Percentiles rank a stretch among this genome's conserved stretches.
phyloP scores from a whole-genome alignment of 1,140 invertebrate genomes.

The Heterodera carotae region DNA sequence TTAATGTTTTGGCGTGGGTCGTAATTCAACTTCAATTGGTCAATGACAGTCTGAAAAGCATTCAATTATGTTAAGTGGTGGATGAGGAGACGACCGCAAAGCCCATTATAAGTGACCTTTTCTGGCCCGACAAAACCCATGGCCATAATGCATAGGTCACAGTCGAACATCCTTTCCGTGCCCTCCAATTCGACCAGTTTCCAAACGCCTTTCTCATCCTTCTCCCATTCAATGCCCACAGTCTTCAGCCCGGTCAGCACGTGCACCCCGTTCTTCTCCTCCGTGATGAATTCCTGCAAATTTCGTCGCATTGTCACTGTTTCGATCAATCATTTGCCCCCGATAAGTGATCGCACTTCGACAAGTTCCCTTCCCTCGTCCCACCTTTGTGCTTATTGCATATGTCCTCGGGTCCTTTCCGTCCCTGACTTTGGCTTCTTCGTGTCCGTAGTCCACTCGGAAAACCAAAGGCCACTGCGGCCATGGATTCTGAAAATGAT shows the following conservation, averaged over 20 bases:
- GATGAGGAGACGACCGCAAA: neutral
- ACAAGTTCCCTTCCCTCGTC: neutral
- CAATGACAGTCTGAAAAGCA: conserved; percentile 72
- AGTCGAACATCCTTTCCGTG: conserved; percentile 76
- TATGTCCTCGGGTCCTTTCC: conserved; percentile 91
- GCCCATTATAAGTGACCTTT: conserved; percentile 69
- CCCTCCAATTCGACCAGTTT: conserved; percentile 85
- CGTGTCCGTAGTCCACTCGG: conserved; percentile 96
- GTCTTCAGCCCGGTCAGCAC: conserved; percentile 82
- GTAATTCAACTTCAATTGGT: conserved; percentile 79
- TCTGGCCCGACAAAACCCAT: conserved; percentile 99
- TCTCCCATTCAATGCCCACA: conserved; percentile 86
- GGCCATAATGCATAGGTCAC: conserved; percentile 88
- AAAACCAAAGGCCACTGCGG: conserved; percentile 95
- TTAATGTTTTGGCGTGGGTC: conserved; percentile 90
- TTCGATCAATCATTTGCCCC: too few relatives aligned
- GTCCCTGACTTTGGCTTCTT: conserved; percentile 84
- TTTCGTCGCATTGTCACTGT: neutral
- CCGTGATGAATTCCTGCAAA: conserved; percentile 54
- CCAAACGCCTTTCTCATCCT: conserved; percentile 88
- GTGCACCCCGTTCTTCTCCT: conserved; percentile 50
- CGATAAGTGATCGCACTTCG: conserved; percentile 5
- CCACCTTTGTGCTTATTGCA: conserved; percentile 83
- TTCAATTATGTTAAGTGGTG: neutral
- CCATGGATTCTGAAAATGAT: conserved; percentile 76